These are phyloP conservation scores for Excalfactoria chinensis DNA, from an alignment of 2,113 vertebrate species.

Conservation along the genomic window DNA sequence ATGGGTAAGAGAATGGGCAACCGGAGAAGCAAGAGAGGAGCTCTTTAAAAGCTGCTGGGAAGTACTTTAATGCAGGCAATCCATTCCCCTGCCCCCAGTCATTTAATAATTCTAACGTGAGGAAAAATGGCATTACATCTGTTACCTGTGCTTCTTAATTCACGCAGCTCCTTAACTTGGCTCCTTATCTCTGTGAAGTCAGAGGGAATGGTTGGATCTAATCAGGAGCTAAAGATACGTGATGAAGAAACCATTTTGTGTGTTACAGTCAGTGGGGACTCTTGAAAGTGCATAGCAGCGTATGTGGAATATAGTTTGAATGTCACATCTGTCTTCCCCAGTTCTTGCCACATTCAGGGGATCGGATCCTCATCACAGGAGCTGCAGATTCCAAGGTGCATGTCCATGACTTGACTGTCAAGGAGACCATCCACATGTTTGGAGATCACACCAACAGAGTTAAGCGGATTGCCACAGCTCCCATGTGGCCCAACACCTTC, in stretches of 20 bases:
- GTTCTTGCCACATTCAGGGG: slow-evolving; percentile 96
- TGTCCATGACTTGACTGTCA: slow-evolving; percentile 93
- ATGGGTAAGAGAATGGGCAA: not conserved
- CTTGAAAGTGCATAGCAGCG: accelerated
- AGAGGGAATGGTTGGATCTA: not conserved
- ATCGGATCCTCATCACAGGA: slow-evolving; percentile 94
- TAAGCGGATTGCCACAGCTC: slow-evolving; percentile 95
- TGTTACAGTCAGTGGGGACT: not conserved
- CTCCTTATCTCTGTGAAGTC: not conserved
- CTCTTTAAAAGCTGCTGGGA: not conserved
- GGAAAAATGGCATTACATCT: not conserved
- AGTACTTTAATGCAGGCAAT: not conserved
- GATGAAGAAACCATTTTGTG: not conserved
- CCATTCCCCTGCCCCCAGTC: too few relatives aligned
- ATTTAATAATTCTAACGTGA: not conserved
- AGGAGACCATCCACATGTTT: slow-evolving; percentile 99
- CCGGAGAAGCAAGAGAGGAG: not conserved
- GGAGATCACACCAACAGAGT: slow-evolving; percentile 98
- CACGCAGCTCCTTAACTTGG: not conserved
- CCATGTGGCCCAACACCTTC: slow-evolving; percentile 99
- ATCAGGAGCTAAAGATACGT: not conserved
- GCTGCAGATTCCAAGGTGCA: slow-evolving; percentile 98
- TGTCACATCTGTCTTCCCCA: slow-evolving; percentile 53
- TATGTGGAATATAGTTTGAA: not conserved
- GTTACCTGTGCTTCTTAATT: not conserved